Evolutionary conservation across 2,888 invertebrate genomes (phyloP).

Genomic region (Herminia tarsipennalis): DNA sequence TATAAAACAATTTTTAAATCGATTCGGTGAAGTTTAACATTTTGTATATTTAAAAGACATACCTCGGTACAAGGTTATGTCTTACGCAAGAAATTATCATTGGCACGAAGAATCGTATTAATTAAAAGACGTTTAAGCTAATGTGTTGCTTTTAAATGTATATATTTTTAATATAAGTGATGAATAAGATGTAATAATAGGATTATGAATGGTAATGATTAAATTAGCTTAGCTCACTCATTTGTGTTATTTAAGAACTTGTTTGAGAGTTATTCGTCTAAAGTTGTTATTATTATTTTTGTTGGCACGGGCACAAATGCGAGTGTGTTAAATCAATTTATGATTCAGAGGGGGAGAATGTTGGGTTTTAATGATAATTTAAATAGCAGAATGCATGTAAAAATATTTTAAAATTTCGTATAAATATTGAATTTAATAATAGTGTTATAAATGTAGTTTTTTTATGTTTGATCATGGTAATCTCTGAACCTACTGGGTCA

Average conservation of each 20-base stretch:
- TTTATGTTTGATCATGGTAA: too few relatives aligned
- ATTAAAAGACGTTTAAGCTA: constrained; percentile 32
- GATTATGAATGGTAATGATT: not conserved
- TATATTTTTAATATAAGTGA: constrained; percentile 4
- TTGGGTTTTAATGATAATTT: too few relatives aligned
- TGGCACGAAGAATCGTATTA: constrained; percentile 30
- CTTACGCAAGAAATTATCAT: constrained; percentile 36
- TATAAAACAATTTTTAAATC: constrained; percentile 23
- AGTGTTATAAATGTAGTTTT: too few relatives aligned
- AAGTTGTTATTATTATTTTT: too few relatives aligned
- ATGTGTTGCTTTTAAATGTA: constrained; percentile 10
- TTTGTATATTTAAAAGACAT: constrained; percentile 14
- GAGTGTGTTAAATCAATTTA: too few relatives aligned
- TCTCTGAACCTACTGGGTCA: too few relatives aligned
- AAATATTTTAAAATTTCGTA: too few relatives aligned
- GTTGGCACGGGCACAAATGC: too few relatives aligned
- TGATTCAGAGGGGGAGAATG: too few relatives aligned
- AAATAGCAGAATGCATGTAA: too few relatives aligned
- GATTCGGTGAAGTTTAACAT: constrained; percentile 17
- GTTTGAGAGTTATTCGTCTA: not conserved
- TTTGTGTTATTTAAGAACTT: not conserved
- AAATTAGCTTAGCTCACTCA: not conserved
- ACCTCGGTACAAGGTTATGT: constrained; percentile 27
- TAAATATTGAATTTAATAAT: too few relatives aligned
- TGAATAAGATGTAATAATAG: not conserved